Base-by-base conservation (phyloP, 2,888 invertebrate species). In the Aelia acuminata region DNA sequence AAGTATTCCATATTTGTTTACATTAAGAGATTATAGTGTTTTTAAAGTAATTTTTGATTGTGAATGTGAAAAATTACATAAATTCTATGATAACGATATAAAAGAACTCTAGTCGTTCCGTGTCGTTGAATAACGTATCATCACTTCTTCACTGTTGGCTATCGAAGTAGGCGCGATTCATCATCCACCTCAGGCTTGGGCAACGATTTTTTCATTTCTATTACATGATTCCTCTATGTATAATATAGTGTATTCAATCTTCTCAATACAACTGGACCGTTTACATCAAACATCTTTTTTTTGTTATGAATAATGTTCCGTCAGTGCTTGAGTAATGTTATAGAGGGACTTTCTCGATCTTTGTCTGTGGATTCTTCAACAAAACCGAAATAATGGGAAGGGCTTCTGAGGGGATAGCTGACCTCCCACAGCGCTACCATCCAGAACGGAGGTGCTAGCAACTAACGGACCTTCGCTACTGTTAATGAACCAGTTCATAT, bases 371-470 rank as follows among this genome's bases (percentile, higher is more conserved):
- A 70, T 70, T 35, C 35, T 70, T 31, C 31, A 35, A 35, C 63
- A 20, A 26, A 70, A 18, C 20, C 7, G 18, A 35, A 70, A 35
- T 26, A 70, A 70, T 18, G 35, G 35, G 26, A 26, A 31, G 5
- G 20, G 0, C 63, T 57, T 26, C 4, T 3, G 3, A 2, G 15
- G 26, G 4, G 15, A 18, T 35, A 7, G n/a, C 80, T 43, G 80
- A 80, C 80, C 80, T 80, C 39, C 43, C 43, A 22, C 43, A 43
- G 39, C 31, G 43, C 80, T 15, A n/a, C 80, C 80, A 43, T n/a
- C 80, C 80, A 47, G 80, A 80, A 80, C 80, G 80, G 80, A 43
- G 80, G 43, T 80, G 39, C 22, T 22, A 22, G n/a, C 18, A n/a
- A 39, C 80, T 47, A 80, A 80, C 80, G 80, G 80, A 2, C 4